Evolutionary conservation across 2,113 vertebrate species (phyloP), one percentile per base, ranked within the genome.

Genomic region (Vimba vimba): DNA sequence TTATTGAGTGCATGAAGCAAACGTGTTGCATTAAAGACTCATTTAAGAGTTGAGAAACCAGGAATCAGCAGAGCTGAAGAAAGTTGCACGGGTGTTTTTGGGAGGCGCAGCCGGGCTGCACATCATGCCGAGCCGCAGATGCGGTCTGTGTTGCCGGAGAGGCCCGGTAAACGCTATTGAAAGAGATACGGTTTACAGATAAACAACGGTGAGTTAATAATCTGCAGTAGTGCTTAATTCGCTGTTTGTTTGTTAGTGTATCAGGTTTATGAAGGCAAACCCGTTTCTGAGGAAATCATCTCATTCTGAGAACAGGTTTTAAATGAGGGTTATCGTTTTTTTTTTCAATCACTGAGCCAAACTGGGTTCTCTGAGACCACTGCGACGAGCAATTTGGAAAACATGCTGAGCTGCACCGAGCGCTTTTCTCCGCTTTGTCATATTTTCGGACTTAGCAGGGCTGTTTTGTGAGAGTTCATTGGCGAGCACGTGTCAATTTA

Each of bases 401-500:
- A 64, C 79, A 27, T 27, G 13, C 12, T 64, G 36, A 79, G 52
- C 12, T 27, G 71, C 39, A n/a, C 73, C 73, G 43, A 75, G 73
- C 2, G 43, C 6, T 47, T 74, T 25, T 25, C 43, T 75, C 73
- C 13, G 9, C 69, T 36, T 45, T 43, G 13, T 45, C 36, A 62
- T 62, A 43, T 43, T 43, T 43, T 43, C 17, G 77, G 23, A 59
- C 76, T 2, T 4, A 55, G 8, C 17, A 25, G 12, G 33, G 15
- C 0, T 47, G 39, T 47, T 21, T 43, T n/a, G 59, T 30, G n/a
- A 21, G 64, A 47, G n/a, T 30, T 27, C 39, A 47, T 76, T 5
- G 78, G 47, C 21, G 74, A 86, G 59, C 86, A 85, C 85, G 85
- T 88, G 89, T 73, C 73, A 85, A 87, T 87, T 88, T 90, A 87